phyloP scores from a whole-genome alignment of 2,113 vertebrate species.

The Hyaena hyaena region DNA sequence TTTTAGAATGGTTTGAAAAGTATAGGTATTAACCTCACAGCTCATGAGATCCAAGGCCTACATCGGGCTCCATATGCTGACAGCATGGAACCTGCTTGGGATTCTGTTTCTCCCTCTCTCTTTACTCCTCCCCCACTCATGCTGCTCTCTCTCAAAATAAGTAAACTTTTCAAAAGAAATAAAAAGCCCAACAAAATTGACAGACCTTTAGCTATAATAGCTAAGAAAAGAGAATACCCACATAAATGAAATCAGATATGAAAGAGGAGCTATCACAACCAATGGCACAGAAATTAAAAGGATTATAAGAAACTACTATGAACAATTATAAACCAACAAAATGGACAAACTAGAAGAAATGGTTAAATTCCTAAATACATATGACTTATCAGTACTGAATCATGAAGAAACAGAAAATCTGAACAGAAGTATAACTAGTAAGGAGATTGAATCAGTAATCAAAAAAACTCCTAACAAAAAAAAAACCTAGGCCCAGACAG shows the following conservation, averaged over 20 bases:
- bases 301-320: background rate
- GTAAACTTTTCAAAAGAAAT: too few species aligned
- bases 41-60: too few species aligned
- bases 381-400: background rate
- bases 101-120: too few species aligned
- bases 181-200: background rate
- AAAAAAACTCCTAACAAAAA: background rate
- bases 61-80: too few species aligned
- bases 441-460: background rate
- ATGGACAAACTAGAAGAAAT: background rate
- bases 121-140: too few species aligned
- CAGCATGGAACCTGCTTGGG: too few species aligned
- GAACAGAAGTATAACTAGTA: background rate
- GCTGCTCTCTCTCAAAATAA: too few species aligned
- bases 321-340: background rate
- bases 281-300: slow-evolving; percentile 2
- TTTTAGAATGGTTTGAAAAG: background rate
- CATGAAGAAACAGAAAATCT: background rate
- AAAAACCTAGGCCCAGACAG: background rate
- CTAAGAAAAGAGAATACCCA: background rate
- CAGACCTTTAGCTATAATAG: background rate
- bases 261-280: background rate
- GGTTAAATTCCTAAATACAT: background rate
- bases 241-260: background rate
- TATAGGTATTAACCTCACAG: background rate